These are phyloP conservation scores for Cephus rjabovi DNA, from an alignment of 2,888 invertebrate genomes.

Conservation along the genomic window DNA sequence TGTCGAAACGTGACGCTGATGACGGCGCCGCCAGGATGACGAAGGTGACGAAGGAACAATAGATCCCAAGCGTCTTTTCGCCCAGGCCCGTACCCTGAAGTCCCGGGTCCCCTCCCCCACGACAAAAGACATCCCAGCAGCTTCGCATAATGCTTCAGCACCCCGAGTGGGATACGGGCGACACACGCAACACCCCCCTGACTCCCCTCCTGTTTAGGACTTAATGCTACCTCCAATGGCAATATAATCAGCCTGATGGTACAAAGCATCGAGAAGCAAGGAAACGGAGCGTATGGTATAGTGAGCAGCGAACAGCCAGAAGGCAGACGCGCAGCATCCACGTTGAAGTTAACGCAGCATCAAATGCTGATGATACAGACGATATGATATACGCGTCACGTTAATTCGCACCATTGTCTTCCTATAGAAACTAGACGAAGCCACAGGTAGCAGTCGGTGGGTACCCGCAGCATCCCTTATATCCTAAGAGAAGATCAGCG, in stretches of 20 bases:
- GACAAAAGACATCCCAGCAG: too few species aligned
- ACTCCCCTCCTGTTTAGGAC: constrained; percentile 24
- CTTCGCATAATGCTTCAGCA: too few species aligned
- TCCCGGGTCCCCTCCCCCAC: too few species aligned
- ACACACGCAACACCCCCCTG: neutral
- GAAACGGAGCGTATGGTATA: too few species aligned
- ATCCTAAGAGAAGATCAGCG: too few species aligned
- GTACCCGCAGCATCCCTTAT: neutral
- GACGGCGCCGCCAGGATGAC: too few species aligned
- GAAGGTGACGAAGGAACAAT: too few species aligned
- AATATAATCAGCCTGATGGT: constrained; percentile 65
- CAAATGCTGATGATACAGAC: constrained; percentile 65
- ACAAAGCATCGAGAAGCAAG: constrained; percentile 53
- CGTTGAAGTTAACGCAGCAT: constrained; percentile 43
- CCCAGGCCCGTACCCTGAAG: too few species aligned
- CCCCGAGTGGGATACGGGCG: too few species aligned
- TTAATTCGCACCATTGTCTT: constrained; percentile 59
- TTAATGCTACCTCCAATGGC: constrained; percentile 56
- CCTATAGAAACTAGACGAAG: constrained; percentile 49
- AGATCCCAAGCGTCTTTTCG: too few species aligned
- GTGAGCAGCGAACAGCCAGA: constrained; percentile 30
- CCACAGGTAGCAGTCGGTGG: constrained; percentile 48
- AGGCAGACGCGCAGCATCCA: constrained; percentile 25
- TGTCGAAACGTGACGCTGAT: too few species aligned
- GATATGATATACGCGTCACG: constrained; percentile 55